Conservation (phyloP, 30 jellyfish, hydroid and myxozoan species). For the Aurelia sp. region DNA sequence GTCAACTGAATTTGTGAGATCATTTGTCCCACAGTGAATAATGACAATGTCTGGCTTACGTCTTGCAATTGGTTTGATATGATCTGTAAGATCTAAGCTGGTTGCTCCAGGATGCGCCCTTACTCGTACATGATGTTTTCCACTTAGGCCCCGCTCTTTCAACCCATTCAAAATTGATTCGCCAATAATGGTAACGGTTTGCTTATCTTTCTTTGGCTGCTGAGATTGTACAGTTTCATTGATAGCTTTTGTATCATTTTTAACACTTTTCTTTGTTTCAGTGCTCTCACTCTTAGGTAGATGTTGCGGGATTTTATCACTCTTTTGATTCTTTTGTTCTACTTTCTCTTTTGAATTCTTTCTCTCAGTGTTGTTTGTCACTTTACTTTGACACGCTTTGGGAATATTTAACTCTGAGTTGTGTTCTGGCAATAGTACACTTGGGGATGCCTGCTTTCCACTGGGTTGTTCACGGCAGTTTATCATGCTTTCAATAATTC, state of each 20-base stretch:
- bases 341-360: too few species aligned
- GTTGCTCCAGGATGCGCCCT: conserved; percentile 36
- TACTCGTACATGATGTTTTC: conserved; percentile 18
- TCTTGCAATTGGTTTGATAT: conserved; percentile 17
- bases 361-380: too few species aligned
- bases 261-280: conserved; percentile 10
- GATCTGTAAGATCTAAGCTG: conserved; percentile 15
- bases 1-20: conserved; percentile 5
- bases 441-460: too few species aligned
- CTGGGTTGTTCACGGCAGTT: too few species aligned
- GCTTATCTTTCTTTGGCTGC: conserved; percentile 1
- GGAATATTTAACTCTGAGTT: too few species aligned
- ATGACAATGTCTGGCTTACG: neutral
- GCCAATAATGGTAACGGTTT: conserved; percentile 11
- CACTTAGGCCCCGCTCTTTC: conserved; percentile 19
- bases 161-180: conserved; percentile 32
- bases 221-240: neutral
- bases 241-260: neutral
- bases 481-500: too few species aligned
- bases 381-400: too few species aligned
- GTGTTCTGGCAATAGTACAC: too few species aligned
- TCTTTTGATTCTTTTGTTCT: too few species aligned
- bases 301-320: neutral
- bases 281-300: conserved; percentile 1
- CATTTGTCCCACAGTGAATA: conserved; percentile 25